These are phyloP conservation scores for Epinephelus cyanopodus DNA, from an alignment of 2,113 vertebrate species.

Conservation along the genomic window DNA sequence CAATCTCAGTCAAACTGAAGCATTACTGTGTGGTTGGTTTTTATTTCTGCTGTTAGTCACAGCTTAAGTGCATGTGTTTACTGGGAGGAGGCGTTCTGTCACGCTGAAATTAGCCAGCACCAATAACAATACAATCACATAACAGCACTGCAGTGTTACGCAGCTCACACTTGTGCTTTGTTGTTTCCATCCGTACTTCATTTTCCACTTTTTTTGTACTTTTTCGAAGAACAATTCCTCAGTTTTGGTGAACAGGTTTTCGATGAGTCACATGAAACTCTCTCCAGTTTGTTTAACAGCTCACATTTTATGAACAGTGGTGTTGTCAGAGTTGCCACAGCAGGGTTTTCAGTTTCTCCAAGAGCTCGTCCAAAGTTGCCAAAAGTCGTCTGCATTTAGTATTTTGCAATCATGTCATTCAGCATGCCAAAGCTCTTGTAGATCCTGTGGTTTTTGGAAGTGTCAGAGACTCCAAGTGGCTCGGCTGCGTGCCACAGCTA, in stretches of 20 bases:
- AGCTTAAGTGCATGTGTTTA: conserved; percentile 19
- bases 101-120: conserved; percentile 27
- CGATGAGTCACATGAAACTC: conserved; percentile 21
- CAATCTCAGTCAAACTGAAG: background rate
- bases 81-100: background rate
- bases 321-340: conserved; percentile 27
- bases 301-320: conserved; percentile 14
- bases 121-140: conserved; percentile 15
- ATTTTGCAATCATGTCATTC: conserved; percentile 17
- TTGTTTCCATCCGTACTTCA: conserved; percentile 23
- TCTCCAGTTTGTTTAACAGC: conserved; percentile 1
- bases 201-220: conserved; percentile 22
- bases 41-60: conserved; percentile 15
- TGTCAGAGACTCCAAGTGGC: conserved; percentile 10
- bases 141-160: conserved; percentile 17
- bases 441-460: conserved; percentile 50
- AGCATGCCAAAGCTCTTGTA: conserved; percentile 42
- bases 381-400: conserved; percentile 1
- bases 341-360: conserved; percentile 27
- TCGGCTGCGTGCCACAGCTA: conserved; percentile 22
- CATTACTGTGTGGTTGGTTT: background rate
- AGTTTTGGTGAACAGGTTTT: conserved; percentile 16
- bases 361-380: conserved; percentile 17
- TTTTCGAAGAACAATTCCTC: conserved; percentile 23
- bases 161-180: conserved; percentile 10